These are phyloP conservation scores for Amphipoea oculea DNA, from an alignment of 2,888 invertebrate species.

Conservation along the genomic window DNA sequence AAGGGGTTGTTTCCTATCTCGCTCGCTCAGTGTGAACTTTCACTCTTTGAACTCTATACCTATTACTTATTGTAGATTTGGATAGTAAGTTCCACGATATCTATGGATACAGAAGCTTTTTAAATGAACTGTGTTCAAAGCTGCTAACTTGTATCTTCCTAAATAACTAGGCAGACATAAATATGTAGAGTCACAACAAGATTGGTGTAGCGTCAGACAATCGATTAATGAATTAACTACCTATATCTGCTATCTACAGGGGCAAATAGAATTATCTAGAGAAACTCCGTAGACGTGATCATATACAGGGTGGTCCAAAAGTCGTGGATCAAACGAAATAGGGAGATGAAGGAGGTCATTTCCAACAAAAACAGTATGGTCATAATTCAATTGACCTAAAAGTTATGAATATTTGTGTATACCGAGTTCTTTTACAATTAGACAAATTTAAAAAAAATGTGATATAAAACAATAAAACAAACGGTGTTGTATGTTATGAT, in stretches of 20 bases:
- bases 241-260: background rate
- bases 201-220: background rate
- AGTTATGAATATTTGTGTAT: no score
- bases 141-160: background rate
- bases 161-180: background rate
- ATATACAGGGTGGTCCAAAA: no score
- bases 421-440: no score
- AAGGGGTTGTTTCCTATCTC: constrained; percentile 17
- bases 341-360: no score
- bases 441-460: no score
- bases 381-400: no score
- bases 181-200: background rate
- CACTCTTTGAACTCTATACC: background rate
- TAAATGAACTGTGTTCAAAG: background rate
- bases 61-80: background rate
- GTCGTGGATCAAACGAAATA: no score
- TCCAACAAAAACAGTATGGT: no score
- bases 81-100: background rate
- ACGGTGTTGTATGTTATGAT: no score
- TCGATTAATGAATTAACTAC: background rate
- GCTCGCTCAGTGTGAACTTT: background rate
- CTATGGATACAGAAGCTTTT: background rate
- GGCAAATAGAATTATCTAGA: background rate
- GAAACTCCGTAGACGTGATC: background rate
- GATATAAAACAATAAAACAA: no score